Evolutionary conservation across 1,140 invertebrate genomes (phyloP).

Genomic region (Drosophila dunni): DNA sequence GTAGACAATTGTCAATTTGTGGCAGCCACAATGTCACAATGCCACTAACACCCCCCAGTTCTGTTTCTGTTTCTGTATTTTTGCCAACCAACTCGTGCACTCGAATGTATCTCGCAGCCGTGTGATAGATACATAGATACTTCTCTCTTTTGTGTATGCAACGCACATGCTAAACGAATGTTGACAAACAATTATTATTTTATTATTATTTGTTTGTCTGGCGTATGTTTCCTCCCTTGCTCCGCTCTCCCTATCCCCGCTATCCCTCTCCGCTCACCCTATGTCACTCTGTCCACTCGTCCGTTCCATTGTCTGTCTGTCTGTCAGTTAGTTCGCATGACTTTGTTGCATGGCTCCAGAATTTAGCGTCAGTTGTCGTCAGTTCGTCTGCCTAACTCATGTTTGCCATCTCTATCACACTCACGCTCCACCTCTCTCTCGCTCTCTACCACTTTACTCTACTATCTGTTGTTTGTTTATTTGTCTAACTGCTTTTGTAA

Average conservation of each 20-base stretch:
- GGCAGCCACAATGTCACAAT: slow-evolving; percentile 36
- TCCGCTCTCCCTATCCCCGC: slow-evolving; percentile 14
- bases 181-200: slow-evolving; percentile 83
- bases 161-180: slow-evolving; percentile 81
- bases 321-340: slow-evolving; percentile 56
- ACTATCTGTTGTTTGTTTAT: slow-evolving; percentile 62
- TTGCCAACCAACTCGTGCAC: slow-evolving; percentile 30
- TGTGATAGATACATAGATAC: slow-evolving; percentile 7
- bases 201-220: slow-evolving; percentile 82
- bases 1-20: slow-evolving; percentile 77
- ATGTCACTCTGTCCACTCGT: slow-evolving; percentile 20
- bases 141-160: slow-evolving; percentile 27
- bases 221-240: slow-evolving; percentile 23
- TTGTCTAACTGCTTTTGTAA: slow-evolving; percentile 79
- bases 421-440: not conserved
- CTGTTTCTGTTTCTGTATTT: slow-evolving; percentile 22
- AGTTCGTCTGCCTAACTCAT: slow-evolving; percentile 61
- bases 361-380: slow-evolving; percentile 72
- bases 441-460: not conserved
- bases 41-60: slow-evolving; percentile 55
- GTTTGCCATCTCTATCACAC: slow-evolving; percentile 1
- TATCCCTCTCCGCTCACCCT: slow-evolving; percentile 29
- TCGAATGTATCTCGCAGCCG: slow-evolving; percentile 8
- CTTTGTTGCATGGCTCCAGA: slow-evolving; percentile 41
- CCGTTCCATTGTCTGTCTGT: slow-evolving; percentile 45